Conservation (phyloP, 2,888 invertebrate genomes). For the Dicyrtoma fusca region DNA sequence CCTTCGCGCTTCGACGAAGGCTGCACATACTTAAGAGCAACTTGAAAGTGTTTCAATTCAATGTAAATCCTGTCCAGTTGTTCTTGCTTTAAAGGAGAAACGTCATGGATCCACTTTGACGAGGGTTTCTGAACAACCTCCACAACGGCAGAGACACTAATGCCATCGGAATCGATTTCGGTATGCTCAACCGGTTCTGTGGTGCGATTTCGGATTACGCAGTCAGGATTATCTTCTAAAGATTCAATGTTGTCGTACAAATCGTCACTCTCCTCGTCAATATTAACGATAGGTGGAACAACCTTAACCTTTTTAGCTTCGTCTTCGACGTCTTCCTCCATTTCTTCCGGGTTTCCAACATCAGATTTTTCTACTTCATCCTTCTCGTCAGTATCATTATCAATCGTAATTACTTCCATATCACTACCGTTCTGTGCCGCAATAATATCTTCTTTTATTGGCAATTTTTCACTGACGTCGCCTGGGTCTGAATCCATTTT, state of each 20-base stretch:
- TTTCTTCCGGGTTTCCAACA: neutral
- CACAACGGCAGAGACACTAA: neutral
- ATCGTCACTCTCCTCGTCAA: conserved; percentile 17
- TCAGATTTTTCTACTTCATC: neutral
- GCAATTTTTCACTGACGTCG: neutral
- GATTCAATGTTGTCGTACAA: conserved; percentile 13
- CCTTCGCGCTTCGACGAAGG: conserved; percentile 96
- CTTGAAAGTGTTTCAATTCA: conserved; percentile 71
- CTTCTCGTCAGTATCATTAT: conserved; percentile 1
- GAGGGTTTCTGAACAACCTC: conserved; percentile 13
- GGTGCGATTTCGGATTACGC: too few species aligned
- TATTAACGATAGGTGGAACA: neutral
- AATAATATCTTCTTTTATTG: neutral
- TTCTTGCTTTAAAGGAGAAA: conserved; percentile 65
- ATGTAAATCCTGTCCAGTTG: conserved; percentile 71
- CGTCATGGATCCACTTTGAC: conserved; percentile 67
- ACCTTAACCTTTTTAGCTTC: neutral
- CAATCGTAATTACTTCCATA: conserved; percentile 12
- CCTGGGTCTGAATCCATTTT: neutral
- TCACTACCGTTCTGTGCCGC: neutral
- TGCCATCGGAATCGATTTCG: too few species aligned
- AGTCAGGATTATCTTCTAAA: too few species aligned
- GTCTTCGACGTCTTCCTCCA: neutral
- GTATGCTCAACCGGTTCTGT: too few species aligned
- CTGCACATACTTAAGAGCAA: conserved; percentile 69